Conservation (phyloP, 2,113 vertebrate species). For the Embiotoca jacksoni region DNA sequence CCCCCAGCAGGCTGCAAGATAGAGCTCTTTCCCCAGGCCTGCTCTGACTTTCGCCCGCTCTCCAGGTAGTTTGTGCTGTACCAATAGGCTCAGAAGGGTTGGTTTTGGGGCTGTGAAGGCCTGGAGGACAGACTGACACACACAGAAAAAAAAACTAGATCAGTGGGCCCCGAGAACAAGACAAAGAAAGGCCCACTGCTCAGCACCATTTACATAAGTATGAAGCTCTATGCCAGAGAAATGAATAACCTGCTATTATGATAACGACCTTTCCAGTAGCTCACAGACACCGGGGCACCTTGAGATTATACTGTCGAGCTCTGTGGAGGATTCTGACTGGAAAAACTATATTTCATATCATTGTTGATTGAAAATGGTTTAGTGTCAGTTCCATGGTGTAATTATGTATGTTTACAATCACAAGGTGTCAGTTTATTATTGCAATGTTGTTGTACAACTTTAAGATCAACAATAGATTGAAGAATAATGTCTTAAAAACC, state of each 20-base stretch:
- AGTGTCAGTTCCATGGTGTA: not conserved
- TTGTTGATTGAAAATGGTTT: constrained; percentile 29
- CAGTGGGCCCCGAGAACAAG: constrained; percentile 61
- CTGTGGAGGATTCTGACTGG: constrained; percentile 36
- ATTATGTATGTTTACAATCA: not conserved
- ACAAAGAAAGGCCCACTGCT: constrained; percentile 61
- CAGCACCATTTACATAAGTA: constrained; percentile 69
- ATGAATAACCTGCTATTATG: constrained; percentile 67
- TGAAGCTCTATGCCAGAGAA: constrained; percentile 59
- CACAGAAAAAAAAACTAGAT: constrained; percentile 68
- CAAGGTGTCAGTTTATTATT: constrained; percentile 5
- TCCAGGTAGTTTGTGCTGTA: constrained; percentile 66
- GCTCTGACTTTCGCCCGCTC: constrained; percentile 75
- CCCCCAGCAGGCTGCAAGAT: constrained; percentile 67
- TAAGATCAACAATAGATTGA: constrained; percentile 11
- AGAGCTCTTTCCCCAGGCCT: constrained; percentile 74
- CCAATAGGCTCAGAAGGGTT: constrained; percentile 61
- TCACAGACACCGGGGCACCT: constrained; percentile 59
- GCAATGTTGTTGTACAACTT: constrained; percentile 6
- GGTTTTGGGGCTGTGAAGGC: constrained; percentile 69
- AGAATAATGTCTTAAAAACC: not conserved
- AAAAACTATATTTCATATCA: constrained; percentile 31
- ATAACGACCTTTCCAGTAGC: constrained; percentile 63
- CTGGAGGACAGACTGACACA: constrained; percentile 69
- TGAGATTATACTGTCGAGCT: constrained; percentile 58